Conservation (phyloP, 2,113 vertebrate genomes). For the Melanocharis versteri region DNA sequence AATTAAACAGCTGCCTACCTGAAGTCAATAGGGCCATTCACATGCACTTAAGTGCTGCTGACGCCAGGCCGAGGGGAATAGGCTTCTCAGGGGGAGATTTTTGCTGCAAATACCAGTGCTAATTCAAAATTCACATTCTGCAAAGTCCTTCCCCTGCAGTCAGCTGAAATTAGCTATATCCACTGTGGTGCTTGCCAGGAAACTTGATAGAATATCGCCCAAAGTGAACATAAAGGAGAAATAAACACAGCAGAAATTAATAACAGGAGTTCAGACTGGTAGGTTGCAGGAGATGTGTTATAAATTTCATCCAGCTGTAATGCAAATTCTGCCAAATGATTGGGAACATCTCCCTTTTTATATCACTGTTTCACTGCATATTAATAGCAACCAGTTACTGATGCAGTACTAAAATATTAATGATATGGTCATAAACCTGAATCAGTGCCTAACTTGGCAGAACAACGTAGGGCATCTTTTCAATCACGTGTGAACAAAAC, state of each 20-base stretch:
- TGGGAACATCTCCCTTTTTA: slow-evolving; percentile 59
- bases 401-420: slow-evolving; percentile 62
- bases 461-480: slow-evolving; percentile 31
- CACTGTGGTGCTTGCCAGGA: slow-evolving; percentile 50
- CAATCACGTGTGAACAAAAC: slow-evolving; percentile 30
- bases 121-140: slow-evolving; percentile 60
- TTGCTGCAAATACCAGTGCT: slow-evolving; percentile 16
- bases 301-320: slow-evolving; percentile 66
- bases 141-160: slow-evolving; percentile 47
- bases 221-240: slow-evolving; percentile 65
- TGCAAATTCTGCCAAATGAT: slow-evolving; percentile 56
- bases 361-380: slow-evolving; percentile 48
- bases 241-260: slow-evolving; percentile 67
- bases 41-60: slow-evolving; percentile 45
- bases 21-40: slow-evolving; percentile 55
- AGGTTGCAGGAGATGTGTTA: slow-evolving; percentile 48
- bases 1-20: slow-evolving; percentile 64
- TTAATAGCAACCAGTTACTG: slow-evolving; percentile 66
- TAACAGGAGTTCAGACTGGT: slow-evolving; percentile 53
- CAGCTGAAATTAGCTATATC: slow-evolving; percentile 62
- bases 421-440: slow-evolving; percentile 56
- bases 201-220: slow-evolving; percentile 57
- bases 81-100: slow-evolving; percentile 38
- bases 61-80: slow-evolving; percentile 41
- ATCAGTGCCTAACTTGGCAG: slow-evolving; percentile 56